Evolutionary conservation across 2,113 vertebrate species (phyloP), one percentile per base, ranked within the genome.

Genomic region (Trogon melanurus): DNA sequence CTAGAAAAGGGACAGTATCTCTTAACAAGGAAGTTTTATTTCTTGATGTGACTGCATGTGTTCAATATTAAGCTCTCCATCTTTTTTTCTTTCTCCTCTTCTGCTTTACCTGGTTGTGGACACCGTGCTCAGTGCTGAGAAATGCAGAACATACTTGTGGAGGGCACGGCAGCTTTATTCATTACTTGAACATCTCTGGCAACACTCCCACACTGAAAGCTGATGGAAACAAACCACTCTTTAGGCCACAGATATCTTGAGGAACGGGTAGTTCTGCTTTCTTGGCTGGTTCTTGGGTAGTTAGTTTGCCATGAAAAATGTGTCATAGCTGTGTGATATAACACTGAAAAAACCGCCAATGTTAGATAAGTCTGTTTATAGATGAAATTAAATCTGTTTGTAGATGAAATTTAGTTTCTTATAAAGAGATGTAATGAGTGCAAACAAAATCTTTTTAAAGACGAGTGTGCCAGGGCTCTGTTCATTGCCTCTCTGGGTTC

Each of bases 161-260:
- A 51, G 58, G 27, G 21, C 61, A 48, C 13, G 22, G 74, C 62
- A 82, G 27, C 66, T 85, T 91, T 88, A 69, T 85, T 76, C 4
- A 58, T 85, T 89, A 29, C 25, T 93, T 87, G 13, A 85, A 34
- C 30, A 47, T 89, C 36, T 70, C 26, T 89, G 86, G 70, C 57
- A 91, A n/a, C 53, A 16, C 82, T 92, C 78, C 89, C 17, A 13
- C 2, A 3, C 69, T 87, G 65, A 79, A 87, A 85, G 50, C 50
- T 66, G 38, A 38, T 85, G 27, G 78, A 93, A 95, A 87, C 76
- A 89, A 92, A 58, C 81, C 79, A 45, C 80, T 91, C 10, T 84
- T 81, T 56, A 82, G 74, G 45, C 73, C 7, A 0, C 73, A 85
- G 70, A 27, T 75, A 61, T 44, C 87, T 72, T 61, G 62, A 85